A percentile compares a stretch with the other conserved stretches of the same genome.
These are phyloP conservation scores for Elaphurus davidianus DNA, from an alignment of 2,113 vertebrate species.

Conservation along the genomic window DNA sequence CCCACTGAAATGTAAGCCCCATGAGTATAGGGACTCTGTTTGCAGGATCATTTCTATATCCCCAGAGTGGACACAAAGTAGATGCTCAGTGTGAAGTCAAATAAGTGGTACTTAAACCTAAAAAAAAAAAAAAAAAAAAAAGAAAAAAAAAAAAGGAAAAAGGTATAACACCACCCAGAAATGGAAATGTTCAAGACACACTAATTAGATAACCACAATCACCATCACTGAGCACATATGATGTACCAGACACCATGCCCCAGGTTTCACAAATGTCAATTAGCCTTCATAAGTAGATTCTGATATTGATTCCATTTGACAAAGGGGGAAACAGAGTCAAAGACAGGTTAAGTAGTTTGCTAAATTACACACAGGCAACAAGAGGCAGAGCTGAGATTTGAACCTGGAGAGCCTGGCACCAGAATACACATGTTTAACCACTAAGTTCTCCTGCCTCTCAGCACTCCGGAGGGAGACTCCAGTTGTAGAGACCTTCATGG, in stretches of 20 bases:
- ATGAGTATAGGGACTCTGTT: background rate
- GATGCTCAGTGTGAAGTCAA: background rate
- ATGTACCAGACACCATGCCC: background rate
- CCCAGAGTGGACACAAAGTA: background rate
- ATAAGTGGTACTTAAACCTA: background rate
- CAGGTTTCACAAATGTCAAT: background rate
- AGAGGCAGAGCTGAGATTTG: background rate
- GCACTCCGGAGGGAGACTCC: rapidly evolving
- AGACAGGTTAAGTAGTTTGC: background rate
- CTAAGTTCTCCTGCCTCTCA: background rate
- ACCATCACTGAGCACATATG: background rate
- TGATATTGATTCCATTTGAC: background rate
- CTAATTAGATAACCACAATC: background rate
- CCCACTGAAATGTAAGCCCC: background rate
- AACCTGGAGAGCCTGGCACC: background rate
- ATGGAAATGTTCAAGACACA: background rate
- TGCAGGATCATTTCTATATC: background rate
- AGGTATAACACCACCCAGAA: conserved; percentile 1
- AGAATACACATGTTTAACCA: background rate
- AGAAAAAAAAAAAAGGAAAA: background rate
- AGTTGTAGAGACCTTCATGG: background rate
- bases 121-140: background rate
- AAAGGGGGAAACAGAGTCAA: background rate
- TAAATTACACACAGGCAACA: background rate
- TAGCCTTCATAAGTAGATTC: background rate